Evolutionary conservation across 2,113 vertebrate species (phyloP), one percentile per base, ranked within the genome.

Genomic region (Myrmecophaga tridactyla): DNA sequence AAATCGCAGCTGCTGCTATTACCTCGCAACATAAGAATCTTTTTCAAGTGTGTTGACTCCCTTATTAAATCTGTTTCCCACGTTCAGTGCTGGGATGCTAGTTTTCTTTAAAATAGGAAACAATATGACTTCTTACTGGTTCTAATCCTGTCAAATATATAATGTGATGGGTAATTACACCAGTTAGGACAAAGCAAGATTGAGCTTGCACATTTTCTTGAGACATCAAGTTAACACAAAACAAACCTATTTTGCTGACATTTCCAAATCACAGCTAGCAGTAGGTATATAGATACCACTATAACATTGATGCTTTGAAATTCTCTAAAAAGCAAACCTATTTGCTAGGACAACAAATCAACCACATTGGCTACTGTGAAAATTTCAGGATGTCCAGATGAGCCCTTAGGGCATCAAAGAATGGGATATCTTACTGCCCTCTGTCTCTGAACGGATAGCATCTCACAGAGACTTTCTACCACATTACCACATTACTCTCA

Each of bases 401-500:
- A 92, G 56, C 48, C 80, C 75, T 86, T 29, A 48, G 89, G 78
- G n/a, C 69, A 85, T 75, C 89, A 41, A 62, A 82, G n/a, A 48
- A 36, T 73, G 17, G 60, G 80, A 53, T 93, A 85, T 89, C 60
- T 95, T 65, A 77, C 51, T 84, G 90, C 9, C 86, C 85, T 27
- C 4, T 41, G 23, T 93, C 41, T 92, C 81, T 91, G 81, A 86
- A 85, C 85, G 93, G 65, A 85, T 62, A 95, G 89, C 14, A 67
- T 94, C 86, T 96, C 62, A 36, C 76, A 75, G 46, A 86, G 92
- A 75, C 56, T 62, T 94, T 89, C 96, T 96, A 97, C 96, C 92
- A 5, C 96, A 90, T 97, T 97, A 89, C 94, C 96, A 60, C 93
- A 97, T 86, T 63, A 80, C 81, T 86, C 72, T 94, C 20, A 96